Percentiles rank a stretch among this genome's conserved stretches.
These are phyloP conservation scores for Bufotes viridis DNA, from an alignment of 2,797 vertebrate species.

Conservation along the genomic window DNA sequence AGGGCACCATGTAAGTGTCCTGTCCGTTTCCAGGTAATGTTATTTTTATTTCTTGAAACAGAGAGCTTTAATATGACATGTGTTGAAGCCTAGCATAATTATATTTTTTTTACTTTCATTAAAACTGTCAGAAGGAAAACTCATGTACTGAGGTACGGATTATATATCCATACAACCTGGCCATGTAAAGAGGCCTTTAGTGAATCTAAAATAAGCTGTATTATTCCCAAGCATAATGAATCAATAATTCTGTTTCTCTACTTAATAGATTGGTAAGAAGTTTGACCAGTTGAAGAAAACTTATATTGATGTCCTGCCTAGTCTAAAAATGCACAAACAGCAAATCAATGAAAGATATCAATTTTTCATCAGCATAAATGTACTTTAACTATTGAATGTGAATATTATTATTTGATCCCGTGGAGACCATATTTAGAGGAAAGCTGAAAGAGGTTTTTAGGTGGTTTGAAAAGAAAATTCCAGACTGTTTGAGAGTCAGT, in stretches of 20 bases:
- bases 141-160: neutral
- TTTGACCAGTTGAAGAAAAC: conserved; percentile 31
- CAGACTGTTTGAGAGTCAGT: neutral
- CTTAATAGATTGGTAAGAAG: neutral
- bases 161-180: neutral
- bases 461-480: neutral
- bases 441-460: neutral
- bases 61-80: neutral
- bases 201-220: neutral
- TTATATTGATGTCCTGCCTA: neutral
- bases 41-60: too few relatives aligned
- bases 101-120: neutral
- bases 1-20: too few relatives aligned
- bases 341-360: conserved; percentile 15
- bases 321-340: conserved; percentile 30
- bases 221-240: neutral
- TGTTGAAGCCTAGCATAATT: neutral
- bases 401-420: conserved; percentile 16
- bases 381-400: conserved; percentile 36
- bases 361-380: conserved; percentile 50
- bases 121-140: neutral
- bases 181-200: neutral
- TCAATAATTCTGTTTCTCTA: neutral
- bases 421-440: conserved; percentile 4
- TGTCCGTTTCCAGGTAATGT: too few relatives aligned